Conservation (phyloP, 2,113 vertebrate genomes). For the Corythaixoides concolor region DNA sequence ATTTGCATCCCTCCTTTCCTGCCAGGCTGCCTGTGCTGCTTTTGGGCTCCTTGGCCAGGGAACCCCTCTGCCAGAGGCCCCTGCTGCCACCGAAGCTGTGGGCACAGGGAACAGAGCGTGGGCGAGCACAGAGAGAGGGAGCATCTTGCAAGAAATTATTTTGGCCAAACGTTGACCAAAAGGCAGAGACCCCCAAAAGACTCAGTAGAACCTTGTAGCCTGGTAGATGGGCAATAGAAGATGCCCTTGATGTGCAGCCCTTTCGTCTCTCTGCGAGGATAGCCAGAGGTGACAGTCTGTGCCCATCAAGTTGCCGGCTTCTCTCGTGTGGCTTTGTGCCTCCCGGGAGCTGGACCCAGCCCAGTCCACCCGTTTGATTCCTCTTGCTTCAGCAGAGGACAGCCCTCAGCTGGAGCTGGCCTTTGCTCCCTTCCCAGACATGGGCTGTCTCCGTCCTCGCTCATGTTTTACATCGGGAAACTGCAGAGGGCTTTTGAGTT, state of each 20-base stretch:
- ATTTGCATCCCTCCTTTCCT: neutral
- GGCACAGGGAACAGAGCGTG: neutral
- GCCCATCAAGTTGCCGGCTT: neutral
- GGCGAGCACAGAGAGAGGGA: neutral
- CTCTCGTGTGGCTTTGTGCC: neutral
- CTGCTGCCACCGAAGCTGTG: neutral
- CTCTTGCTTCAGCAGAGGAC: neutral
- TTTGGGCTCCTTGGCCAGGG: neutral
- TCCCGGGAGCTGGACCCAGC: neutral
- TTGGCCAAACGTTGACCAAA: neutral
- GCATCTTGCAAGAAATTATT: neutral
- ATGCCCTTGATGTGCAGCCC: neutral
- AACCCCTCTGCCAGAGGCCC: neutral
- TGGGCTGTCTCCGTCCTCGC: neutral
- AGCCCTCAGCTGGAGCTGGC: neutral
- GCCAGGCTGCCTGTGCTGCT: neutral
- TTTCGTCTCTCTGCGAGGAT: neutral
- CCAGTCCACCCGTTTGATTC: neutral
- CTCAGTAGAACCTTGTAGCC: neutral
- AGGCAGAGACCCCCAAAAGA: neutral
- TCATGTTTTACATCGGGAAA: neutral
- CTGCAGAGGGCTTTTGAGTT: neutral
- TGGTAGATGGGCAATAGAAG: neutral
- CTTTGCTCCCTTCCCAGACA: fast-evolving
- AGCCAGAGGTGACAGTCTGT: neutral